Base-by-base conservation (phyloP, 64 coral and sea anemone species). In the Dendrophyllia cribrosa region DNA sequence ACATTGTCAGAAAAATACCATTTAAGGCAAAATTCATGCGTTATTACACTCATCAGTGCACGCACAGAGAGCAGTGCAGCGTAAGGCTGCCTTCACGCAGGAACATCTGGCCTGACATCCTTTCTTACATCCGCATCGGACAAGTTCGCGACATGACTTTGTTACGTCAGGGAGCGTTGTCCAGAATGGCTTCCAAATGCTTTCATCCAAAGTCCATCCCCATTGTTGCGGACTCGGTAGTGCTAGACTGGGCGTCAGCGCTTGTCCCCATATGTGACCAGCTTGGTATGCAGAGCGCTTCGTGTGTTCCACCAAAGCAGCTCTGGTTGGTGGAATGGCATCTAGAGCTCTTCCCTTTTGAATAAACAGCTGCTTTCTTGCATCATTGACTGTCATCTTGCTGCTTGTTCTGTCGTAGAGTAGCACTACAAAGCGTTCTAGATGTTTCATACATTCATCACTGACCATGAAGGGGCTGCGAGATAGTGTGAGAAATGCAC, bases 231-330 rank as follows among this genome's bases (percentile, higher is more conserved):
- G 93, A 87, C 82, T 91, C 55, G 88, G 93, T 24, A 95, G 88
- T 19, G 15, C 51, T 86, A 88, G 93, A 65, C 60, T 62, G 53
- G 53, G 74, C 43, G 26, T 59, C 51, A 95, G 87, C 25, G 93
- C 82, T 74, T 95, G 88, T 11, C 93, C 88, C 93, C 93, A 95
- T 51, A 58, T 78, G 72, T 95, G 81, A 60, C 93, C 93, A 66
- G 80, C 88, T 74, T 95, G 93, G 70, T 90, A 95, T 23, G 88
- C 55, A 67, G 88, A 81, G 15, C 81, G 88, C 58, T 87, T 95
- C 24, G 87, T 72, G 72, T 91, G 93, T 26, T 95, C 70, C 49
- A 95, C 3, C 43, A 91, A 53, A 68, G 87, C 87, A 24, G 59
- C 82, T 90, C 66, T 83, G 23, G 93, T 67, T 69, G 93, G 93